Evolutionary conservation across 37 sponge, comb jelly and placozoan genomes (phyloP).

Genomic region (Spongilla lacustris): DNA sequence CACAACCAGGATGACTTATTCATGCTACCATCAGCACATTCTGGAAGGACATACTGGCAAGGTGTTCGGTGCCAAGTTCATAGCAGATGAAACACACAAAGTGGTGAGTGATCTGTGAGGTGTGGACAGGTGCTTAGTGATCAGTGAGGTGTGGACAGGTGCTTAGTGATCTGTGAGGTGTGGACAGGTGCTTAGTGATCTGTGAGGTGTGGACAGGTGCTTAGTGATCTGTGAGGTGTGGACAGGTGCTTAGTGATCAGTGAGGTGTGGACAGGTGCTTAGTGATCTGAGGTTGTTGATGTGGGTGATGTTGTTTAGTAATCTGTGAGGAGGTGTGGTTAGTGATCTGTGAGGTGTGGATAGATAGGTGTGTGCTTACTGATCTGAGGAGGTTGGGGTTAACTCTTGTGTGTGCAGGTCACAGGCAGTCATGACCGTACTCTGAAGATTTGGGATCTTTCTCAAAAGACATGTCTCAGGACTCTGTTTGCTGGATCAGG

Average conservation of each 20-base stretch:
- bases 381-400: no score
- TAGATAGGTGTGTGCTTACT: no score
- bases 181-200: no score
- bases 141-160: background rate
- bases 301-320: background rate
- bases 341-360: background rate
- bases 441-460: slow-evolving; percentile 95
- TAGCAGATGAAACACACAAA: slow-evolving; percentile 70
- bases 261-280: no score
- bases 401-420: slow-evolving; percentile 29
- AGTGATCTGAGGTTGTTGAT: no score
- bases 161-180: background rate
- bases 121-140: background rate
- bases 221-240: no score
- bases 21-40: slow-evolving; percentile 55
- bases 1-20: background rate
- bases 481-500: slow-evolving; percentile 95
- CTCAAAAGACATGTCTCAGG: slow-evolving; percentile 65
- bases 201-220: background rate
- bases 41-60: slow-evolving; percentile 86
- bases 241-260: no score
- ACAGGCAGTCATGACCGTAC: slow-evolving; percentile 96
- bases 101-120: slow-evolving; percentile 57
- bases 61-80: slow-evolving; percentile 86
- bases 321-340: background rate